Evolutionary conservation across 2,797 vertebrate genomes (phyloP), one percentile per base, ranked within the genome.

Genomic region (Staurois parvus): DNA sequence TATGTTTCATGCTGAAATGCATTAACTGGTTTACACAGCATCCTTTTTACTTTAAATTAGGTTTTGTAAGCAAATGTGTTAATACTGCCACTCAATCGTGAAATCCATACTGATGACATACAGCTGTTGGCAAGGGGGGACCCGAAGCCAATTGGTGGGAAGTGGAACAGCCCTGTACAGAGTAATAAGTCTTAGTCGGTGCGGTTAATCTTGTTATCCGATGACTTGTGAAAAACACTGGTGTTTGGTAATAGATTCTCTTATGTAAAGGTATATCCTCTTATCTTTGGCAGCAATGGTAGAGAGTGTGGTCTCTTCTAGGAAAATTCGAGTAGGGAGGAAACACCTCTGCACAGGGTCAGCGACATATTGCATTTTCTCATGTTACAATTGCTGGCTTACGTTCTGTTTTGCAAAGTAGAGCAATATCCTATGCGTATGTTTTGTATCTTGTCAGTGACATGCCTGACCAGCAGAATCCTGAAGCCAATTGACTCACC

Each of bases 301-400:
- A 67, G 72, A 69, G 68, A 75, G n/a, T 37, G 24, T 72, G 75
- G 68, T 73, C 79, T 66, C 68, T 77, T 67, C 11, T 82, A 59
- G 74, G 67, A 66, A 83, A 82, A 81, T 34, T 40, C 26, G 52
- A 32, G 73, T 76, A 19, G 59, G 3, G 85, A 83, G 85, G 85
- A 87, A 87, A 64, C 76, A 69, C 56, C 85, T 83, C 85, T 79
- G 59, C 10, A 70, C 81, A 79, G 83, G 85, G 85, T 87, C 85
- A 73, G 17, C 28, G 32, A 68, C 85, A 83, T 75, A 40, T 64
- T 72, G 62, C 26, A n/a, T 42, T 87, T 79, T 83, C 80, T 78
- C 85, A 82, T 56, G 26, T 59, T 86, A 45, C 56, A 56, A 28
- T 26, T 68, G 32, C 82, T 83, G 85, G 80, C 85, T 68, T 30